phyloP scores from a whole-genome alignment of 2,797 vertebrate genomes.

The Urosaurus nigricauda region DNA sequence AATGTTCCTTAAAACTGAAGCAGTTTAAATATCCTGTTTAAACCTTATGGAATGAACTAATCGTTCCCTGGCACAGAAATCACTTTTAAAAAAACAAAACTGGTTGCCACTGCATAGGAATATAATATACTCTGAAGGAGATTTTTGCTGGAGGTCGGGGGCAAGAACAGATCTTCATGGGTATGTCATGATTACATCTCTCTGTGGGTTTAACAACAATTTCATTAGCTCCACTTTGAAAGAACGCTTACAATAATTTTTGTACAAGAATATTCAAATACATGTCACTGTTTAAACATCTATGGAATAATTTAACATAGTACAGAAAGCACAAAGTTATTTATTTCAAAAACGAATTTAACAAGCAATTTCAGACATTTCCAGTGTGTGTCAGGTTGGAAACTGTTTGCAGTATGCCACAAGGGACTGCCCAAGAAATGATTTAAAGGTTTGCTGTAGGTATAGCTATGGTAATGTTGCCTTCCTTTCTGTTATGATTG shows the following conservation, averaged over 20 bases:
- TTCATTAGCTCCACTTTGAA: slow-evolving; percentile 55
- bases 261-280: slow-evolving; percentile 46
- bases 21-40: background rate
- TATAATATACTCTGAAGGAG: slow-evolving; percentile 37
- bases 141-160: slow-evolving; percentile 23
- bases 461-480: slow-evolving; percentile 23
- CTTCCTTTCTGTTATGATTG: slow-evolving; percentile 33
- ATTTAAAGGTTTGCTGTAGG: slow-evolving; percentile 19
- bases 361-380: slow-evolving; percentile 59
- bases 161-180: background rate
- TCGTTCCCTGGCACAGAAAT: slow-evolving; percentile 65
- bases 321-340: slow-evolving; percentile 40
- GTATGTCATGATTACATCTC: background rate
- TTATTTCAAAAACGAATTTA: slow-evolving; percentile 46
- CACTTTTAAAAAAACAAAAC: slow-evolving; percentile 19
- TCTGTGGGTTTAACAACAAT: slow-evolving; percentile 40
- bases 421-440: slow-evolving; percentile 11
- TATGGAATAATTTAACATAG: background rate
- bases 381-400: slow-evolving; percentile 22
- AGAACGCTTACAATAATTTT: background rate
- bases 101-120: slow-evolving; percentile 51
- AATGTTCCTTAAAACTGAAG: background rate
- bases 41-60: slow-evolving; percentile 49
- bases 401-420: slow-evolving; percentile 9
- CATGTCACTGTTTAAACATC: slow-evolving; percentile 24